A percentile compares a stretch with the other conserved stretches of the same genome.
These are phyloP conservation scores for Tenthredo scrophulariae DNA, from an alignment of 2,888 invertebrate species.

Conservation along the genomic window DNA sequence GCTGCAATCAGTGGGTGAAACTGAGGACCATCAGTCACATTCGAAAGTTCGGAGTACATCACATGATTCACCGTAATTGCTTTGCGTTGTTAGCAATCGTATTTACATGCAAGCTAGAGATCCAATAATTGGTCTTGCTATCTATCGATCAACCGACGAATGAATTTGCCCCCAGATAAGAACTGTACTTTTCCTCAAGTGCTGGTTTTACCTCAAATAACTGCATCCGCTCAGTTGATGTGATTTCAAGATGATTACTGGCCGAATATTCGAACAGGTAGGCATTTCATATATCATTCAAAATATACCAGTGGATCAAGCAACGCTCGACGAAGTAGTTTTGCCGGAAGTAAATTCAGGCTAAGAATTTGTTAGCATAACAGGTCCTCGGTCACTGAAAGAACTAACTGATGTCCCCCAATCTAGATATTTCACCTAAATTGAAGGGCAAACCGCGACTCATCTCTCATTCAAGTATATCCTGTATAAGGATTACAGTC, in stretches of 20 bases:
- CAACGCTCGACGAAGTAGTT: background rate
- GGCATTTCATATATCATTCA: background rate
- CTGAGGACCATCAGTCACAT: background rate
- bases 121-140: background rate
- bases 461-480: background rate
- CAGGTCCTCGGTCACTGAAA: background rate
- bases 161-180: background rate
- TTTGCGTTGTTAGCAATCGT: background rate
- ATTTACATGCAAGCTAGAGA: background rate
- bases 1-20: background rate
- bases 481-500: background rate
- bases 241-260: background rate
- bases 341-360: background rate
- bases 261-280: background rate
- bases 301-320: background rate
- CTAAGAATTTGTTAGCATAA: background rate
- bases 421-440: conserved; percentile 5
- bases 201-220: conserved; percentile 1
- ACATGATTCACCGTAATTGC: background rate
- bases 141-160: no score
- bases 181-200: background rate
- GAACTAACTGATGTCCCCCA: background rate
- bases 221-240: background rate
- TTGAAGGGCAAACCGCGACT: background rate
- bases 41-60: background rate